Base-by-base conservation (phyloP, 35 echinoderm and acorn worm genomes). In the Lytechinus variegatus region DNA sequence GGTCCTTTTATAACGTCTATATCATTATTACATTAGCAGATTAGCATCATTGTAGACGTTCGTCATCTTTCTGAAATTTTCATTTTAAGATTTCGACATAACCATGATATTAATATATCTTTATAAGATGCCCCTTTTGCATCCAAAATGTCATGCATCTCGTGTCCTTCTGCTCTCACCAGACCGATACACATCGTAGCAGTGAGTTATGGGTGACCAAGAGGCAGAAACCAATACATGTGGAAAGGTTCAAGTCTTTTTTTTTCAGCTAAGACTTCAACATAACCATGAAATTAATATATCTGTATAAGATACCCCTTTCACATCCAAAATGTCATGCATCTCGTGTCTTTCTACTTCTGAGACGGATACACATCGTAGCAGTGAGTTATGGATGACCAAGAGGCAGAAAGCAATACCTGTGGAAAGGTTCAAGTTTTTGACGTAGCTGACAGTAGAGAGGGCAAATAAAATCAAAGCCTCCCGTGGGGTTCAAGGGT, bases 401-500 rank as follows among this genome's bases (percentile, higher is more conserved):
- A 16, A 79, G 66, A 79, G 66, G 66, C 12, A 79, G 66, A 79
- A 79, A 79, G 3, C 14, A 79, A 79, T 79, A 79, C 66, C 66
- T 79, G 66, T 79, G 21, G 66, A 79, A 79, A 79, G 66, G 66
- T 24, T 79, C 66, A 79, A 24, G 19, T 79, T 79, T 79, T 58
- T 24, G 66, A 79, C 19, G 19, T 24, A 79, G 66, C 24, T 79
- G 66, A 79, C 66, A 24, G 66, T 24, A 79, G 66, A 79, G 66
- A 79, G 66, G 66, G 66, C 66, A 79, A 79, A 79, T 79, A 79
- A 16, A 79, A 79, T 79, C 66, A 79, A 58, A 79, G 19, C 66
- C 66, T 79, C 66, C 66, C 66, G 21, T 79, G 66, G 66, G 66
- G 66, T 79, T 79, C 66, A 79, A 79, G 66, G 33, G 66, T 79